Evolutionary conservation across 2,113 vertebrate genomes (phyloP), one percentile per base, ranked within the genome.

Genomic region (Anas platyrhynchos): DNA sequence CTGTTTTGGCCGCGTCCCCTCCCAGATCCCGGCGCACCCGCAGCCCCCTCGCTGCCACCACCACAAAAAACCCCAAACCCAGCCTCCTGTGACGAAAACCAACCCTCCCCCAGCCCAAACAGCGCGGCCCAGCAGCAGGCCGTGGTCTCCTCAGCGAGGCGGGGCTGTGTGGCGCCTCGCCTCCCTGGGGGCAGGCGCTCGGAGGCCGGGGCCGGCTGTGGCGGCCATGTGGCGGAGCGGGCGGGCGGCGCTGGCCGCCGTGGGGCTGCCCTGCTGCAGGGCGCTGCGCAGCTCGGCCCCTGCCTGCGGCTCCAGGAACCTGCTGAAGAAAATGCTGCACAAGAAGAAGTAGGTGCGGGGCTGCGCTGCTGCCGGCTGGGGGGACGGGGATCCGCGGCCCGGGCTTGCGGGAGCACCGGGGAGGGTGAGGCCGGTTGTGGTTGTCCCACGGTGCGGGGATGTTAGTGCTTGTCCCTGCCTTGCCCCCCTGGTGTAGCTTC

Each of bases 301-400:
- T 2, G n/a, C 91, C 38, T 25, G 79, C 22, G 93, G 83, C 82
- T 43, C 73, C 56, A 96, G 92, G 93, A 96, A 93, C 56, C 20
- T 97, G 32, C 93, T 98, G 44, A 95, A 61, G 88, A 98, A 98
- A 44, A 97, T 98, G 76, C 67, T 98, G 12, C 88, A 83, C 13
- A 98, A 98, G 80, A 95, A 97, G 41, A 98, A 92, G 98, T 98
- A 88, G 46, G 90, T 65, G 23, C 21, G 13, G 20, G 32, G 7
- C 44, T 8, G 44, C 6, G 29, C 38, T 32, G 27, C 72, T 15
- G 29, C 14, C 29, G 41, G 22, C 46, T 46, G 34, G 84, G 44
- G 44, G 44, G 17, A 8, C 44, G 44, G 44, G 17, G 44, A 46
- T 5, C 58, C 50, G 26, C 6, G 12, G 63, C 46, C 46, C 20